Evolutionary conservation across 2,113 vertebrate genomes (phyloP), one percentile per base, ranked within the genome.

Genomic region (Solenodon paradoxus): DNA sequence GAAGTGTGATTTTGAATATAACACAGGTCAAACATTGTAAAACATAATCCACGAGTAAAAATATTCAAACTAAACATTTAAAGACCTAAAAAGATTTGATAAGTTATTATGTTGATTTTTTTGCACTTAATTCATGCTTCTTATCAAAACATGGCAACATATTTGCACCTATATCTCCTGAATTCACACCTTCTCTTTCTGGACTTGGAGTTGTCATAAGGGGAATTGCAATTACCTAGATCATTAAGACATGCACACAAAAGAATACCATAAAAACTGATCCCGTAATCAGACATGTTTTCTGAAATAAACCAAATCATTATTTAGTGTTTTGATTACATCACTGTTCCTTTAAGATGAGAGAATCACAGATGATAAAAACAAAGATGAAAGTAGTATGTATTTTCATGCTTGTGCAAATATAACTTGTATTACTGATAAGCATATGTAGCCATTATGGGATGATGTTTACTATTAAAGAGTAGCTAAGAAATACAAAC

Each of bases 401-500:
- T 51, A 19, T 20, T 38, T 57, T 40, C 55, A 8, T 64, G 17
- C 68, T 28, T 32, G 8, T 42, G 38, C 12, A 69, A 66, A 81
- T 15, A 63, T 5, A 51, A 0, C 17, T 74, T 85, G 69, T 90
- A 40, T 38, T 88, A 7, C 26, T 40, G 57, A 55, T 12, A 45
- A 24, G 38, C 11, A 63, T 15, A 78, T 57, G 7, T 2, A 42
- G 63, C 45, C 75, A 28, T 81, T 83, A 24, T 13, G 13, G 32
- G 26, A 45, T 86, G 38, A 15, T 80, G n/a, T 83, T 95, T 94
- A 59, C 78, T 80, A 20, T n/a, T 26, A 59, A 86, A 95, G 53
- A 93, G n/a, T 35, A 42, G 57, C 64, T 94, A 86, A 77, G 72
- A 93, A 75, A 66, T 82, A 24, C 20, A 90, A 96, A 30, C 15